These are phyloP conservation scores for Drosophila mojavensis DNA, from an alignment of 1,140 invertebrate genomes.

Conservation along the genomic window DNA sequence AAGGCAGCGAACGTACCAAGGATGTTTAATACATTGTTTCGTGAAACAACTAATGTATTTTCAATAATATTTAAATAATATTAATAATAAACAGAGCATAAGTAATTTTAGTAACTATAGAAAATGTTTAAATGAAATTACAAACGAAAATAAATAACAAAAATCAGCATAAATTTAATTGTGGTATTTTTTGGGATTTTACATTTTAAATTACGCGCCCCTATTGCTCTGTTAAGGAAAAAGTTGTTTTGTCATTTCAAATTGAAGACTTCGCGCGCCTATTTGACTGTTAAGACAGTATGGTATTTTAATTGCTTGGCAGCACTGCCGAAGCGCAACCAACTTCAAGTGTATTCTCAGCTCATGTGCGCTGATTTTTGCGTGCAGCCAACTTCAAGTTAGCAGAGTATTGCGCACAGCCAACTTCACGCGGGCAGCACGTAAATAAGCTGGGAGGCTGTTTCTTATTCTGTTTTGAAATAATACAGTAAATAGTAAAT, in stretches of 20 bases:
- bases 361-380: background rate
- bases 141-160: slow-evolving; percentile 80
- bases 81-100: slow-evolving; percentile 81
- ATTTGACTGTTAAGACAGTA: background rate
- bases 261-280: too few species aligned
- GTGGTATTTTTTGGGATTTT: background rate
- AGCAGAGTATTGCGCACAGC: background rate
- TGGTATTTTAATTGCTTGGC: background rate
- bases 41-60: slow-evolving; percentile 82
- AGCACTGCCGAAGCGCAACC: slow-evolving; percentile 19
- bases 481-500: slow-evolving; percentile 26
- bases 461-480: slow-evolving; percentile 3
- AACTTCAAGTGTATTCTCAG: slow-evolving; percentile 2
- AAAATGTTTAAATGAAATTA: slow-evolving; percentile 84
- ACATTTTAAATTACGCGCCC: background rate
- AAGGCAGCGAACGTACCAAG: slow-evolving; percentile 74
- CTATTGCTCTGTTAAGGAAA: background rate
- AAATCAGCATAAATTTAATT: slow-evolving; percentile 29
- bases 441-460: slow-evolving; percentile 13
- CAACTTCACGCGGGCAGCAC: slow-evolving; percentile 2
- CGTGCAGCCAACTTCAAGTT: slow-evolving; percentile 14
- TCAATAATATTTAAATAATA: slow-evolving; percentile 83
- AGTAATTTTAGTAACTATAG: slow-evolving; percentile 84
- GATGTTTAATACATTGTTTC: slow-evolving; percentile 81
- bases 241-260: background rate